phyloP scores from a whole-genome alignment of 2,797 vertebrate genomes.

The Falco biarmicus region DNA sequence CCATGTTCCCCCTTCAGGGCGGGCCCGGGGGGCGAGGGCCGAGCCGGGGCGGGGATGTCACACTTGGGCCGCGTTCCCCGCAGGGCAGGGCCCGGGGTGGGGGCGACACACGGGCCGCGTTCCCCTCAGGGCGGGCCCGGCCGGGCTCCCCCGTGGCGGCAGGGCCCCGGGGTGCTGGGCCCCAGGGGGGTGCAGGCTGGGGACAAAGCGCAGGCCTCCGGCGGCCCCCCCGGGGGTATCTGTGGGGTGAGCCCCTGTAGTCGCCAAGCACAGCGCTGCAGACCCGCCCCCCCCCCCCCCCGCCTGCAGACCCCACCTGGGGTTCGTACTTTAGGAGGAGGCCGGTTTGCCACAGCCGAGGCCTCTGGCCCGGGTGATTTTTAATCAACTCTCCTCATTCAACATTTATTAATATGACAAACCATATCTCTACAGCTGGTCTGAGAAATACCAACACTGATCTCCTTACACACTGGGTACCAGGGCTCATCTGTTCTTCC shows the following conservation, averaged over 20 bases:
- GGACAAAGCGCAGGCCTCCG: neutral
- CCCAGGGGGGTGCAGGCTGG: neutral
- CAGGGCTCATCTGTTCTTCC: neutral
- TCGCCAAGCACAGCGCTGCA: accelerated
- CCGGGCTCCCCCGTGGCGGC: neutral
- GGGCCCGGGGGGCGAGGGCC: neutral
- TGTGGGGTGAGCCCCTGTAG: neutral
- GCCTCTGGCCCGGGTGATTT: neutral
- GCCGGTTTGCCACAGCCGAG: neutral
- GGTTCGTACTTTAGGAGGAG: accelerated
- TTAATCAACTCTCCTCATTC: neutral
- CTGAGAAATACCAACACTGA: neutral
- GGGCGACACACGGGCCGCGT: too few species aligned
- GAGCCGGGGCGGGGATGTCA: neutral
- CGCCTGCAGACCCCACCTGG: accelerated
- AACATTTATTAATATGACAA: neutral
- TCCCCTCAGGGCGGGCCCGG: neutral
- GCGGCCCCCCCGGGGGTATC: neutral
- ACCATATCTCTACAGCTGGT: accelerated
- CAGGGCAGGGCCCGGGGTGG: too few species aligned
- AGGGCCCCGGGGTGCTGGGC: neutral
- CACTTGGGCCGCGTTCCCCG: too few species aligned
- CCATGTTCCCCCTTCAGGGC: too few species aligned
- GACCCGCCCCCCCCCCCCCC: neutral
- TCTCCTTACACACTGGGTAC: neutral